Percentiles rank a stretch among this genome's conserved stretches.
Evolutionary conservation across 2,797 vertebrate species (phyloP).

Genomic region (Melanotaenia parkinsoni): DNA sequence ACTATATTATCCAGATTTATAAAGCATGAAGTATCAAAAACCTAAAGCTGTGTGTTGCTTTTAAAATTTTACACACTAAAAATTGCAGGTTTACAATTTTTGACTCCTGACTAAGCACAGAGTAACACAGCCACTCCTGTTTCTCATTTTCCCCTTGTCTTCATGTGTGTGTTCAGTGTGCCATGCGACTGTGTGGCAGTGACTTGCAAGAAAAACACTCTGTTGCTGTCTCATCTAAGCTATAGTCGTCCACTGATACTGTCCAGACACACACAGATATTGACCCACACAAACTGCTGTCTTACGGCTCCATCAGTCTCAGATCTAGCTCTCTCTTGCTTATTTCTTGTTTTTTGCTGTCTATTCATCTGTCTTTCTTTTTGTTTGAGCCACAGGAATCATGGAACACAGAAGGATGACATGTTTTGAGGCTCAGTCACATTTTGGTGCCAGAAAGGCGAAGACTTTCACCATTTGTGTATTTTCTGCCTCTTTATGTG

Average conservation of each 20-base stretch:
- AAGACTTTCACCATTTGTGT: slow-evolving; percentile 3
- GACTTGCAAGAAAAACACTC: slow-evolving; percentile 52
- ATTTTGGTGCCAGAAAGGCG: slow-evolving; percentile 34
- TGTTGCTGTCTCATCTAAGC: slow-evolving; percentile 32
- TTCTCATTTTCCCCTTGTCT: neutral
- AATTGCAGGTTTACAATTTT: slow-evolving; percentile 3
- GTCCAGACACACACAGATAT: slow-evolving; percentile 35
- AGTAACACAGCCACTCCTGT: neutral
- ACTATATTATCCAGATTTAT: neutral
- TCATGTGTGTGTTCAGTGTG: slow-evolving; percentile 26
- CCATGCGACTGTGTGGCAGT: slow-evolving; percentile 38
- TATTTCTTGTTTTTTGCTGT: neutral
- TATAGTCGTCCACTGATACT: slow-evolving; percentile 18
- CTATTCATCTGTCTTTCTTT: neutral
- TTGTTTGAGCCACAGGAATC: slow-evolving; percentile 13
- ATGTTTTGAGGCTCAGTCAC: slow-evolving; percentile 41
- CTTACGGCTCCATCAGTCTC: neutral
- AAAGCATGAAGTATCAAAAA: neutral
- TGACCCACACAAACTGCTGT: slow-evolving; percentile 10
- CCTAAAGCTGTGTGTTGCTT: neutral
- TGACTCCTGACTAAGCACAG: neutral
- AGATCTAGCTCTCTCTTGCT: neutral
- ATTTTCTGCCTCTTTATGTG: slow-evolving; percentile 4
- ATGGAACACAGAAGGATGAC: slow-evolving; percentile 17
- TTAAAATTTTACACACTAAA: neutral